These are phyloP conservation scores for Rhineura floridana DNA, from an alignment of 2,113 vertebrate species.

Conservation along the genomic window DNA sequence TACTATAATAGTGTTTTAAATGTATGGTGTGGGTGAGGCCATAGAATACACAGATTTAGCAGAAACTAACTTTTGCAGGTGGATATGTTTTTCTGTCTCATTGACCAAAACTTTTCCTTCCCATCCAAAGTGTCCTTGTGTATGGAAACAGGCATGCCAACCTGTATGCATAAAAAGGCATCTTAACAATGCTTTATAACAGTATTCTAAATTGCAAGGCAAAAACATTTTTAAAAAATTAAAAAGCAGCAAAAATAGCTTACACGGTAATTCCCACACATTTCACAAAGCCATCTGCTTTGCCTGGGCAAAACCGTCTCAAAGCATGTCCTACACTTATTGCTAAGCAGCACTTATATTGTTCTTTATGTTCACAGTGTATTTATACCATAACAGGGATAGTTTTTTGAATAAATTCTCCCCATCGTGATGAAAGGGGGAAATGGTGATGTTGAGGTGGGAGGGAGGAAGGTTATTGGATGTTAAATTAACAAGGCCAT, in stretches of 20 bases:
- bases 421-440: not conserved
- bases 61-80: not conserved
- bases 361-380: not conserved
- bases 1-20: no score
- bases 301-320: conserved; percentile 31
- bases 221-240: not conserved
- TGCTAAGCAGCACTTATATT: not conserved
- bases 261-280: conserved; percentile 26
- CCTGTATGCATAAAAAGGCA: conserved; percentile 35
- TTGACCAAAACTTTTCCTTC: not conserved
- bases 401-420: not conserved
- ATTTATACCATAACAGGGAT: not conserved
- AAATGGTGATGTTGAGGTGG: not conserved
- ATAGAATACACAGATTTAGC: no score
- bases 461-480: no score
- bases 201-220: not conserved
- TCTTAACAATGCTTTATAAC: conserved; percentile 37
- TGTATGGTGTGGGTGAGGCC: no score
- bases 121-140: conserved; percentile 61
- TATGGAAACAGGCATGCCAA: not conserved
- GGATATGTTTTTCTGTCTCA: conserved; percentile 16
- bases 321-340: conserved; percentile 27
- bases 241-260: conserved; percentile 50
- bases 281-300: conserved; percentile 14
- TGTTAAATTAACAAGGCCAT: not conserved